Conservation (phyloP, 2,888 invertebrate genomes). For the Capitulum mitella region DNA sequence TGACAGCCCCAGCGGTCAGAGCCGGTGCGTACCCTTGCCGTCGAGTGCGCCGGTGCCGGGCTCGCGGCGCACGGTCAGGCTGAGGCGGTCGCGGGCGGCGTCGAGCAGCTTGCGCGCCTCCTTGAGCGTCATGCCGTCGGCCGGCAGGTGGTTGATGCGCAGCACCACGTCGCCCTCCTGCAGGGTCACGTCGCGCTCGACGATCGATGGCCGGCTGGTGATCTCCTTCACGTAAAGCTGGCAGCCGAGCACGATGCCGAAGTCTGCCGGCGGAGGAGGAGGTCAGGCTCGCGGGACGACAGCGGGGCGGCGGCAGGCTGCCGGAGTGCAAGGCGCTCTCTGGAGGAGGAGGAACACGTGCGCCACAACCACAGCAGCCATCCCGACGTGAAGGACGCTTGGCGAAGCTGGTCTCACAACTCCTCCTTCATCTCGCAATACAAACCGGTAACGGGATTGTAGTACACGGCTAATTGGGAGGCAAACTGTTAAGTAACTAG, state of each 20-base stretch:
- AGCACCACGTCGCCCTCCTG: slow-evolving; percentile 87
- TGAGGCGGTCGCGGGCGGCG: slow-evolving; percentile 81
- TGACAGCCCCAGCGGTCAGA: too few relatives aligned
- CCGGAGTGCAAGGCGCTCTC: too few relatives aligned
- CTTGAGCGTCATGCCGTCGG: slow-evolving; percentile 83
- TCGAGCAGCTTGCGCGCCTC: slow-evolving; percentile 93
- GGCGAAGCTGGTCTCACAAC: too few relatives aligned
- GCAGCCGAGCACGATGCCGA: slow-evolving; percentile 91
- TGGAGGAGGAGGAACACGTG: too few relatives aligned
- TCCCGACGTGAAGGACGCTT: too few relatives aligned
- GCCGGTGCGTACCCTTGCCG: neutral
- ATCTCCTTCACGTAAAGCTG: slow-evolving; percentile 92
- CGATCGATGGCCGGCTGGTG: slow-evolving; percentile 66
- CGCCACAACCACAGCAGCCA: too few relatives aligned
- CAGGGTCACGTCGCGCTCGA: slow-evolving; percentile 44
- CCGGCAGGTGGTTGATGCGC: slow-evolving; percentile 64
- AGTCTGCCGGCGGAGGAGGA: slow-evolving; percentile 54
- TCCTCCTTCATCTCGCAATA: too few relatives aligned
- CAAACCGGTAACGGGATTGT: too few relatives aligned
- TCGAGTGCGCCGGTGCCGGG: neutral
- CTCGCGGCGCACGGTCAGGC: slow-evolving; percentile 57
- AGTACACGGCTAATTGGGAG: too few relatives aligned
- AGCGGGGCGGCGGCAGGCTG: too few relatives aligned
- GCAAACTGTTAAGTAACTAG: too few relatives aligned
- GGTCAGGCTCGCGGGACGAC: too few relatives aligned